A percentile compares a stretch with the other conserved stretches of the same genome.
Conservation (phyloP, 2,888 invertebrate genomes). For the Deroplatys truncata region DNA sequence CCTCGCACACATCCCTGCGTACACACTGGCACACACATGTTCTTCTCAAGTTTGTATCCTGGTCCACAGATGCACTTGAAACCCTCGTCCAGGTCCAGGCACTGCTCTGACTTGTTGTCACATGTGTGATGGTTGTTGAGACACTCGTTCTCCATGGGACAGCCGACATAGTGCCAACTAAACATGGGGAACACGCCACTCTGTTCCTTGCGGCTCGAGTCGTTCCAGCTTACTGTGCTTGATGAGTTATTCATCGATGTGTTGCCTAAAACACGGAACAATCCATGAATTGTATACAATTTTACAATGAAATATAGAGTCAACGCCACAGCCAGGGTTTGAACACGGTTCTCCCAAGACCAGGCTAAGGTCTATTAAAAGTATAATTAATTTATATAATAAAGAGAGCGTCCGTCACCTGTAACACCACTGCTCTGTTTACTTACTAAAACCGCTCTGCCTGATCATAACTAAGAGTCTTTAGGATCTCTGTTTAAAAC, state of each 20-base stretch:
- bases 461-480: too few species aligned
- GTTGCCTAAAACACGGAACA: background rate
- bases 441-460: too few species aligned
- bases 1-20: constrained; percentile 83
- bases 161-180: constrained; percentile 84
- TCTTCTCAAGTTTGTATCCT: constrained; percentile 60
- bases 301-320: too few species aligned
- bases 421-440: too few species aligned
- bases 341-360: too few species aligned
- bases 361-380: too few species aligned
- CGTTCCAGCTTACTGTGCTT: constrained; percentile 13
- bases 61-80: constrained; percentile 82
- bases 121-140: constrained; percentile 87
- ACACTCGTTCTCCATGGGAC: constrained; percentile 93
- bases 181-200: constrained; percentile 44
- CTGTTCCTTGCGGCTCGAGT: constrained; percentile 38
- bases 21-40: constrained; percentile 72
- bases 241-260: constrained; percentile 8
- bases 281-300: too few species aligned
- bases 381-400: too few species aligned
- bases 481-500: too few species aligned
- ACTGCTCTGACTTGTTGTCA: constrained; percentile 79
- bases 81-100: constrained; percentile 75
- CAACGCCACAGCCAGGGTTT: too few species aligned
- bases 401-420: too few species aligned